Evolutionary conservation across 2,888 invertebrate species (phyloP), one percentile per base, ranked within the genome.

Genomic region (Pammene aurita): DNA sequence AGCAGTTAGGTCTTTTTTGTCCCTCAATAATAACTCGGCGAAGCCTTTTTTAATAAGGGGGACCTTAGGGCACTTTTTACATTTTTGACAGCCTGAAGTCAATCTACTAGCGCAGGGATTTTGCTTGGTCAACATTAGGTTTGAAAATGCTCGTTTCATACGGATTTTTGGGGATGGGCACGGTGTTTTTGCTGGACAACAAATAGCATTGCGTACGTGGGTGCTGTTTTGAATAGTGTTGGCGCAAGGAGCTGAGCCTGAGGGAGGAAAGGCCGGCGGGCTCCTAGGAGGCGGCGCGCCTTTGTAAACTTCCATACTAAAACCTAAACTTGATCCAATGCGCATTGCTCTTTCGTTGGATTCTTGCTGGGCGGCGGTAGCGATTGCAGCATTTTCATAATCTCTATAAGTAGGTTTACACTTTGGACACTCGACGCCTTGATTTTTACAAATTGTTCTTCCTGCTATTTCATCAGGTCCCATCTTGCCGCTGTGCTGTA

Each of bases 291-390:
- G 62, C 7, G 50, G 62, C n/a, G 50, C 41, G 9, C 62, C 62
- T 62, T 18, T 62, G 26, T 52, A 41, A 52, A 62, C 13, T 9
- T 62, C 62, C 7, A 62, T 5, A 41, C 62, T n/a, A 6, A 62
- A 62, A 26, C 50, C 52, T 14, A 38, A 52, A 26, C 26, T 52
- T 26, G 62, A 62, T 18, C 62, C 62, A n/a, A 62, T 13, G 9
- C 62, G 62, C 18, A 62, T 13, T n/a, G 50, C 48, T 18, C 13
- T 62, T 38, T 16, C 18, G 50, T 62, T 52, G 4, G 50, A n/a
- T 42, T 62, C 62, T 10, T 18, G n/a, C 26, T 16, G 18, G 11
- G 52, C 41, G 26, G 58, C 34, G 26, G 7, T 16, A 62, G 50
- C 41, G 10, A 9, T 46, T 10, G 46, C 50, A 38, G 35, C 48